Evolutionary conservation across 2,797 vertebrate species (phyloP).

Genomic region (Valencia hispanica): DNA sequence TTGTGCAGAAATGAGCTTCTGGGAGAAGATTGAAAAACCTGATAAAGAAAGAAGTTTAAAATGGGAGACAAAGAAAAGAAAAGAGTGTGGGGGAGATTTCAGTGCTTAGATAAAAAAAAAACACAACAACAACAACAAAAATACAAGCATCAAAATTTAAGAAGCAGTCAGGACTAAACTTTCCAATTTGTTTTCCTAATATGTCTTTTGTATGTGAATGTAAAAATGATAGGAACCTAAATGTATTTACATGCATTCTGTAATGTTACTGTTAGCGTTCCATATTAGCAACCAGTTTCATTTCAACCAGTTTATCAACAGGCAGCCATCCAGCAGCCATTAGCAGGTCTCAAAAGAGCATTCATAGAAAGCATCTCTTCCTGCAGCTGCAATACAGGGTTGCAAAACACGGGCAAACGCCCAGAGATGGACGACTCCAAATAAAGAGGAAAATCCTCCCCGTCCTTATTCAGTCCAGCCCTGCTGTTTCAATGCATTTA

Average conservation of each 20-base stretch:
- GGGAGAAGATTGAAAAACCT: constrained; percentile 13
- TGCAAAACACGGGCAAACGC: constrained; percentile 37
- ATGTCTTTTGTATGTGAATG: constrained; percentile 6
- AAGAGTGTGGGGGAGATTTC: constrained; percentile 1
- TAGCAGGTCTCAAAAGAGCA: constrained; percentile 12
- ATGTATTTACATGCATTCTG: background rate
- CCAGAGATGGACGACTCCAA: constrained; percentile 42
- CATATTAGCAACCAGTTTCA: constrained; percentile 8
- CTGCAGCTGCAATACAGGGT: constrained; percentile 51
- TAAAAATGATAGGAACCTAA: background rate
- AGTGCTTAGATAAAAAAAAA: too few species aligned
- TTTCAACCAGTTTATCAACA: constrained; percentile 46
- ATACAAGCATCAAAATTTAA: background rate
- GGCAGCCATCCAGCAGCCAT: constrained; percentile 34
- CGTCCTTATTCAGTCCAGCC: constrained; percentile 34
- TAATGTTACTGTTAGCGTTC: background rate
- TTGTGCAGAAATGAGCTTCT: constrained; percentile 28
- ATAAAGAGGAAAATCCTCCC: constrained; percentile 51
- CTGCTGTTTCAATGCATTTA: constrained; percentile 55
- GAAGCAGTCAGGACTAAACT: background rate
- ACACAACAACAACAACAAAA: too few species aligned
- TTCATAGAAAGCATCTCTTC: constrained; percentile 43
- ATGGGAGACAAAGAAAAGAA: constrained; percentile 7
- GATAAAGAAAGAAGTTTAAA: constrained; percentile 4
- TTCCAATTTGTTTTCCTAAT: constrained; percentile 9